These are phyloP conservation scores for Galleria mellonella DNA, from an alignment of 1,140 invertebrate genomes.

Conservation along the genomic window DNA sequence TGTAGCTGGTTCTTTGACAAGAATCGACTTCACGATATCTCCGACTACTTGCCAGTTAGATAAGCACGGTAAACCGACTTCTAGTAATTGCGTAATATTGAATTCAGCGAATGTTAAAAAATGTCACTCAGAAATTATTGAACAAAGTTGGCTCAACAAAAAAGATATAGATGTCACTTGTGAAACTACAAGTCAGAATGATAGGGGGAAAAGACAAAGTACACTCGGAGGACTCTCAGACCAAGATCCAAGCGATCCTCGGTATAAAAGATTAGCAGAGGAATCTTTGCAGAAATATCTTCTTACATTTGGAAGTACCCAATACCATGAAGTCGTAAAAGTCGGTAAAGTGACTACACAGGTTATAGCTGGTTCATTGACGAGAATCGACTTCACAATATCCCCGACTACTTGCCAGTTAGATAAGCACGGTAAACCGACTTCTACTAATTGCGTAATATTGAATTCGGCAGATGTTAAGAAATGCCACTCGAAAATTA, in stretches of 20 bases:
- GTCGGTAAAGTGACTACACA: constrained; percentile 31
- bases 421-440: not conserved
- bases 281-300: constrained; percentile 37
- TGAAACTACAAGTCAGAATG: not conserved
- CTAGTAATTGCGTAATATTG: not conserved
- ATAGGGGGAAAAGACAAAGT: not conserved
- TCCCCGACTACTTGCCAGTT: not conserved
- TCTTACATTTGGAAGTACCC: constrained; percentile 10
- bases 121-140: constrained; percentile 9
- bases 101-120: constrained; percentile 3
- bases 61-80: not conserved
- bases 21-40: constrained; percentile 15
- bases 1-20: constrained; percentile 7
- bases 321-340: constrained; percentile 35
- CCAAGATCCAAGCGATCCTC: constrained; percentile 25
- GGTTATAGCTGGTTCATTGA: constrained; percentile 29
- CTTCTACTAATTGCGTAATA: not conserved
- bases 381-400: constrained; percentile 32
- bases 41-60: not conserved
- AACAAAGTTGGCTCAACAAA: constrained; percentile 3
- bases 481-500: constrained; percentile 15
- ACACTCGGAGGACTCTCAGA: constrained; percentile 2
- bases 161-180: not conserved
- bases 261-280: constrained; percentile 36
- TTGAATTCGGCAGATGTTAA: constrained; percentile 1